Evolutionary conservation across 2,797 vertebrate genomes (phyloP).

Genomic region (Lithobates sylvaticus): DNA sequence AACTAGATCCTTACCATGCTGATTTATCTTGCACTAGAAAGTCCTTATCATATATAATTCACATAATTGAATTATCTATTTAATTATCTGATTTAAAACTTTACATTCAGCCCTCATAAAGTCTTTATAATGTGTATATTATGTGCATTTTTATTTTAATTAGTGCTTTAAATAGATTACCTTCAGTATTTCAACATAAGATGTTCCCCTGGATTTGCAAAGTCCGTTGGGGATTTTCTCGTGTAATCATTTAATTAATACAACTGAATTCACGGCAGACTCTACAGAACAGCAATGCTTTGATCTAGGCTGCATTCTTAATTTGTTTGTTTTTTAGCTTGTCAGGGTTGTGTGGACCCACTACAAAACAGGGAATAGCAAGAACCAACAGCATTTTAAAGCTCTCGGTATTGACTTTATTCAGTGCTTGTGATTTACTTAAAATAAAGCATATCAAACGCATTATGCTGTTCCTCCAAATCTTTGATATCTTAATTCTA

Average conservation of each 20-base stretch:
- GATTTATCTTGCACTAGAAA: not conserved
- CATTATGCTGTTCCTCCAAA: not conserved
- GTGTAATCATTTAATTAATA: constrained; percentile 59
- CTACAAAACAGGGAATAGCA: constrained; percentile 12
- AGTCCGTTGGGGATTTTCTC: constrained; percentile 41
- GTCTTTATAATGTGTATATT: constrained; percentile 20
- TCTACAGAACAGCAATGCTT: constrained; percentile 26
- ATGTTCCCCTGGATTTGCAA: constrained; percentile 42
- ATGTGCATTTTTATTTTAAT: constrained; percentile 33
- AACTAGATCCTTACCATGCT: not conserved
- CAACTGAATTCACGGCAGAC: constrained; percentile 43
- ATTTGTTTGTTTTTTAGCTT: constrained; percentile 46
- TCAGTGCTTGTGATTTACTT: constrained; percentile 2
- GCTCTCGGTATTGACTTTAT: constrained; percentile 21
- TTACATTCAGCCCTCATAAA: not conserved
- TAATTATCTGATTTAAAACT: constrained; percentile 7
- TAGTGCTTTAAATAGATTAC: constrained; percentile 39
- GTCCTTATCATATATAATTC: constrained; percentile 27
- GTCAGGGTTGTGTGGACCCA: constrained; percentile 34
- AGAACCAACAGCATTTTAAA: constrained; percentile 5
- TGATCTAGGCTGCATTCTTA: constrained; percentile 47
- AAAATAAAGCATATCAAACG: not conserved
- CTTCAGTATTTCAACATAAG: constrained; percentile 53
- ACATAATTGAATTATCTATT: not conserved
- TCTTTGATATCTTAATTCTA: not conserved